Evolutionary conservation across 2,113 vertebrate genomes (phyloP).

Genomic region (Chaenogobius annularis): DNA sequence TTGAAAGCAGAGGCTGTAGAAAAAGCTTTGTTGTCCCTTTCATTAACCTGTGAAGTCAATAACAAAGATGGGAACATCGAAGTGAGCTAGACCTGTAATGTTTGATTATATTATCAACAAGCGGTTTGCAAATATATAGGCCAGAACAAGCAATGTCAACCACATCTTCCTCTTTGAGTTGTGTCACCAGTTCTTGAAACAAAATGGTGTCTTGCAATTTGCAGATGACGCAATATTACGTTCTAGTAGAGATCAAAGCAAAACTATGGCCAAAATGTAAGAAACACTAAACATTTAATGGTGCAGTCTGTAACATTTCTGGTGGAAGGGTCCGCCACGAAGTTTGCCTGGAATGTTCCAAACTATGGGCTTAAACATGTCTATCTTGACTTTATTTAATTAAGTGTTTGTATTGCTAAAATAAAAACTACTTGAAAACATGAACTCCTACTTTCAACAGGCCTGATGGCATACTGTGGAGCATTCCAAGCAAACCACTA

Average conservation of each 20-base stretch:
- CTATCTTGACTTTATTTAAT: too few relatives aligned
- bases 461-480: not conserved
- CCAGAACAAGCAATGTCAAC: not conserved
- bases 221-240: not conserved
- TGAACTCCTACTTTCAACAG: too few relatives aligned
- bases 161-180: slow-evolving; percentile 49
- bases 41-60: slow-evolving; percentile 42
- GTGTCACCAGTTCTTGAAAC: slow-evolving; percentile 23
- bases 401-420: too few relatives aligned
- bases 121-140: slow-evolving; percentile 27
- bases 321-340: too few relatives aligned
- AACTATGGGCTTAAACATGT: too few relatives aligned
- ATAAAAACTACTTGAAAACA: too few relatives aligned
- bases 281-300: not conserved
- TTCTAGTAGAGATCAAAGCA: not conserved
- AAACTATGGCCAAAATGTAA: too few relatives aligned
- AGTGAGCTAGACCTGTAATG: not conserved
- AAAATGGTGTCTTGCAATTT: slow-evolving; percentile 14
- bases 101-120: not conserved
- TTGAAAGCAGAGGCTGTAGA: slow-evolving; percentile 10
- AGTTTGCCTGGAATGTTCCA: too few relatives aligned
- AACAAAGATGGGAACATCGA: not conserved
- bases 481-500: not conserved
- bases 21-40: slow-evolving; percentile 9
- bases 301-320: not conserved